A percentile compares a stretch with the other conserved stretches of the same genome.
These are phyloP conservation scores for Uloborus diversus DNA, from an alignment of 1,140 invertebrate species.

Conservation along the genomic window DNA sequence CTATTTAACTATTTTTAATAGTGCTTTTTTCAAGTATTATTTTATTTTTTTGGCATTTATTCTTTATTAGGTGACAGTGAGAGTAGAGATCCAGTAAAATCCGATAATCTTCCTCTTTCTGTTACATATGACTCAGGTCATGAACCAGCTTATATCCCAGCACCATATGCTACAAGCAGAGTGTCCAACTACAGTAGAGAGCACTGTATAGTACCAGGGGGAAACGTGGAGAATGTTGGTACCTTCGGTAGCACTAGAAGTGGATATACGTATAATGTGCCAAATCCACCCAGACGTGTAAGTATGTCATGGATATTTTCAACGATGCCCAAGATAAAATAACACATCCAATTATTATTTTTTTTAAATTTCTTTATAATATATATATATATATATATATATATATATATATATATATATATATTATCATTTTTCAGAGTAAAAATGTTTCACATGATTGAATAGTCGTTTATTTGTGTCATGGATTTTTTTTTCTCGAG, in stretches of 20 bases:
- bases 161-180: constrained; percentile 45
- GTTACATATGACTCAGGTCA: constrained; percentile 41
- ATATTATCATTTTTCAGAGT: no score
- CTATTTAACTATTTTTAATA: no score
- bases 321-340: no score
- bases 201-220: constrained; percentile 6
- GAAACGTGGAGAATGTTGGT: constrained; percentile 29
- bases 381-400: no score
- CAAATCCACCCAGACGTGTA: constrained; percentile 34
- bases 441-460: no score
- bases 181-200: constrained; percentile 19
- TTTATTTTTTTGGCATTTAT: no score
- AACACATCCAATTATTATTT: no score
- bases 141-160: constrained; percentile 41
- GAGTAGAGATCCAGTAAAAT: constrained; percentile 38
- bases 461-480: no score
- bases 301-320: not conserved
- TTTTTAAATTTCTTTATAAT: no score
- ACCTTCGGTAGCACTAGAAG: constrained; percentile 49
- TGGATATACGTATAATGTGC: constrained; percentile 42
- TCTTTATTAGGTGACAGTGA: constrained; percentile 6
- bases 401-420: no score
- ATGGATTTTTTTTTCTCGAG: no score
- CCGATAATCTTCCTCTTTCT: constrained; percentile 47
- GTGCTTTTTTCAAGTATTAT: no score